These are phyloP conservation scores for Choloepus didactylus DNA, from an alignment of 2,797 vertebrate species.

Conservation along the genomic window DNA sequence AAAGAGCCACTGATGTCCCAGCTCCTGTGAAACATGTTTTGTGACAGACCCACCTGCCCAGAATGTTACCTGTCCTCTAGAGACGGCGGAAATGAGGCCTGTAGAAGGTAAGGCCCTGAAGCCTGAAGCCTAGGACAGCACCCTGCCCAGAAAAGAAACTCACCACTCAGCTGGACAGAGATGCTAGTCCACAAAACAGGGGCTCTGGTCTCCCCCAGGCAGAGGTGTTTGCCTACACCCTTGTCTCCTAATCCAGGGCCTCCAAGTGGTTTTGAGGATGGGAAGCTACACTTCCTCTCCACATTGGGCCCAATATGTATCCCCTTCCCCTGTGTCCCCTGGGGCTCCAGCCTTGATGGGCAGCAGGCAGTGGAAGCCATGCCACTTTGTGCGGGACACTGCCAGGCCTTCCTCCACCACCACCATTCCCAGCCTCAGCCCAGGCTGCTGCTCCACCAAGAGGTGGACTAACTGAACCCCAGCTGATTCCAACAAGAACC, in stretches of 20 bases:
- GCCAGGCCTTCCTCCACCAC: neutral
- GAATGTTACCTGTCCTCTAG: neutral
- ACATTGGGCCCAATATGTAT: fast-evolving
- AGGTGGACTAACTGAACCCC: neutral
- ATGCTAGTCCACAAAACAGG: neutral
- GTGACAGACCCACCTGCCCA: neutral
- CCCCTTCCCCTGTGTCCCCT: neutral
- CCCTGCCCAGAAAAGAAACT: neutral
- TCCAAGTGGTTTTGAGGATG: neutral
- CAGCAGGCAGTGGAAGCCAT: neutral
- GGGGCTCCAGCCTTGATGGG: neutral
- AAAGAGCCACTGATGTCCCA: neutral
- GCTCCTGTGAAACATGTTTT: neutral
- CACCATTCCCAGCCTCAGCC: fast-evolving
- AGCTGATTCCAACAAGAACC: neutral
- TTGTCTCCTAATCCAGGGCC: neutral
- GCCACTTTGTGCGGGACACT: neutral
- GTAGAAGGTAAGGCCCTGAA: neutral
- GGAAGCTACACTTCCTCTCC: neutral
- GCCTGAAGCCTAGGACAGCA: neutral
- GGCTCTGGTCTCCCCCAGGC: neutral
- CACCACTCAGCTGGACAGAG: fast-evolving
- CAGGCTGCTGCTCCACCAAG: neutral
- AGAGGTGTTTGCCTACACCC: neutral
- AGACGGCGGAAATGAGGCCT: neutral